Base-by-base conservation (phyloP, 2,113 vertebrate genomes). In the Salminus brasiliensis region DNA sequence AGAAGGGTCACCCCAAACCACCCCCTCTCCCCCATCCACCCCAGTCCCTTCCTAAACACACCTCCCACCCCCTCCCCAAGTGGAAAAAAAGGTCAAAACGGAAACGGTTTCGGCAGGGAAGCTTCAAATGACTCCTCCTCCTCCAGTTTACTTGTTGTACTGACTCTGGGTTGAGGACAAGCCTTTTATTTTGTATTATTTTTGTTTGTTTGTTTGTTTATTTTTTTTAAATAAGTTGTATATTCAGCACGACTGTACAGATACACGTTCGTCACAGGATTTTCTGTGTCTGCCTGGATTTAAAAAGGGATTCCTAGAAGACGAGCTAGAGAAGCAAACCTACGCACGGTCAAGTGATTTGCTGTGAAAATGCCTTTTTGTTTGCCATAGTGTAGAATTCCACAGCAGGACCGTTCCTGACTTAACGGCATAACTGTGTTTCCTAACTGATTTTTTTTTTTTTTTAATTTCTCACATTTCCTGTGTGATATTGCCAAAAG, bases 401-500 rank as follows among this genome's bases (percentile, higher is more conserved):
- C 83, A 85, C 47, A 87, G 85, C 85, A 85, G 84, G 86, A 80
- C 15, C 63, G 53, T 76, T 47, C n/a, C 55, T 71, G 74, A 78
- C 81, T 60, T 66, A 62, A n/a, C n/a, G 34, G 39, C 55, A 53
- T 29, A 77, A 83, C 25, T 55, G 8, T 66, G n/a, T 76, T 53
- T 0, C 1, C 43, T 5, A 66, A 25, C 62, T 53, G 1, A 34
- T 27, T 45, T 81, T 85, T 85, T 13, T 23, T 39, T 2, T 36
- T 32, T 41, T 29, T 30, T 13, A 18, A 21, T 55, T 79, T 68
- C 75, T 84, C 74, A 68, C 77, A 80, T 9, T 74, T 84, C 55
- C 12, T n/a, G 75, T 86, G 49, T 82, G 76, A 72, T 84, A 67
- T 89, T 89, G 89, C 92, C 91, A 93, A 92, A 92, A 87, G 87